Conservation (phyloP, 2,888 invertebrate species). For the Dilophus febrilis region DNA sequence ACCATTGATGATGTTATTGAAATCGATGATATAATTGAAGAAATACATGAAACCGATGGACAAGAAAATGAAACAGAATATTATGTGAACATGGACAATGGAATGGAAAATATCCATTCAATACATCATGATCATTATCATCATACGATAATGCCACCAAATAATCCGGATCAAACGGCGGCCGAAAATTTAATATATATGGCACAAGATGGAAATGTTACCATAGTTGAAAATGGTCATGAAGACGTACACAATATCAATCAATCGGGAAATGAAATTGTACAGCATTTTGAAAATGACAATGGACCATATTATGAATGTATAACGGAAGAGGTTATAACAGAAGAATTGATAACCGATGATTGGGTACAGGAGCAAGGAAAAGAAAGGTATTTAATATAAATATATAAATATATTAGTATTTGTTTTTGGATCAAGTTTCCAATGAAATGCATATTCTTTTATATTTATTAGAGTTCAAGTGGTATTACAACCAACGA, state of each 20-base stretch:
- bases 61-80: constrained; percentile 5
- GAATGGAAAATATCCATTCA: too few species aligned
- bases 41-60: constrained; percentile 1
- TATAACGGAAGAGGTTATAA: too few species aligned
- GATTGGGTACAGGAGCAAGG: constrained; percentile 60
- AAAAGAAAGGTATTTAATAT: constrained; percentile 42
- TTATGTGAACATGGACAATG: constrained; percentile 12
- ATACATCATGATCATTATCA: too few species aligned
- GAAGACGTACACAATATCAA: too few species aligned
- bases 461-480: too few species aligned
- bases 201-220: constrained; percentile 35
- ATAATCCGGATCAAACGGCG: constrained; percentile 38
- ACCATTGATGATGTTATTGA: too few species aligned
- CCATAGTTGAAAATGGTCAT: constrained; percentile 20
- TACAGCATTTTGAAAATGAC: constrained; percentile 14
- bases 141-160: too few species aligned
- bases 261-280: constrained; percentile 13
- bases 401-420: too few species aligned
- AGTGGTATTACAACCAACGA: too few species aligned
- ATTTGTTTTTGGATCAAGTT: not conserved
- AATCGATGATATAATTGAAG: constrained; percentile 3
- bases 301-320: constrained; percentile 32
- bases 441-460: not conserved
- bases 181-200: constrained; percentile 45
- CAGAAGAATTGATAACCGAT: constrained; percentile 67